Percentiles rank a stretch among this genome's conserved stretches.
phyloP scores from a whole-genome alignment of 92 coral and sea anemone species.

The Montipora capitata region DNA sequence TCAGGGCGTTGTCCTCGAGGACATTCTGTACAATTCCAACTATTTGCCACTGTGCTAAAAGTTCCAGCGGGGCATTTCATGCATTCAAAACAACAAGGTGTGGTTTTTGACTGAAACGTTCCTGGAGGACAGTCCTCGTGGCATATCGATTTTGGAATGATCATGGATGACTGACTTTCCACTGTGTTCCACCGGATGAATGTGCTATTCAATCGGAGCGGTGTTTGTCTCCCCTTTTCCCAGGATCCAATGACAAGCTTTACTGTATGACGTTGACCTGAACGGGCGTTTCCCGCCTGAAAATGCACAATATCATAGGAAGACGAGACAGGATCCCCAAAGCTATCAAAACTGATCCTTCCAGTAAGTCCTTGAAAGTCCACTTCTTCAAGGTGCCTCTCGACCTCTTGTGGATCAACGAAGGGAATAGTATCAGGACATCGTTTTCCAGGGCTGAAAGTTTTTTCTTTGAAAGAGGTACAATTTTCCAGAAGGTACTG shows the following conservation, averaged over 20 bases:
- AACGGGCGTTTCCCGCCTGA: conserved; percentile 3
- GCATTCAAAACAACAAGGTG: conserved; percentile 84
- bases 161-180: conserved; percentile 14
- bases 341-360: conserved; percentile 57
- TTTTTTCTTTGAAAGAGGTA: background rate
- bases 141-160: conserved; percentile 78
- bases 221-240: conserved; percentile 52
- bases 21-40: conserved; percentile 77
- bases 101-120: conserved; percentile 64
- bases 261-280: background rate
- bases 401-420: conserved; percentile 46
- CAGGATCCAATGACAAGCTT: conserved; percentile 76
- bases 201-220: conserved; percentile 49
- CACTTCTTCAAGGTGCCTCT: conserved; percentile 61
- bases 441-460: background rate
- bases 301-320: conserved; percentile 87
- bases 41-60: conserved; percentile 53
- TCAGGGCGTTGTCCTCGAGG: conserved; percentile 69
- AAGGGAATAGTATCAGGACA: conserved; percentile 13
- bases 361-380: conserved; percentile 81
- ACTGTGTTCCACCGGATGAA: conserved; percentile 64
- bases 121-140: conserved; percentile 82
- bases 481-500: conserved; percentile 32
- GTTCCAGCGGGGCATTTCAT: conserved; percentile 70
- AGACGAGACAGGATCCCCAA: conserved; percentile 76